These are phyloP conservation scores for Lepidochrysops patricia DNA, from an alignment of 2,888 invertebrate species.

Conservation along the genomic window DNA sequence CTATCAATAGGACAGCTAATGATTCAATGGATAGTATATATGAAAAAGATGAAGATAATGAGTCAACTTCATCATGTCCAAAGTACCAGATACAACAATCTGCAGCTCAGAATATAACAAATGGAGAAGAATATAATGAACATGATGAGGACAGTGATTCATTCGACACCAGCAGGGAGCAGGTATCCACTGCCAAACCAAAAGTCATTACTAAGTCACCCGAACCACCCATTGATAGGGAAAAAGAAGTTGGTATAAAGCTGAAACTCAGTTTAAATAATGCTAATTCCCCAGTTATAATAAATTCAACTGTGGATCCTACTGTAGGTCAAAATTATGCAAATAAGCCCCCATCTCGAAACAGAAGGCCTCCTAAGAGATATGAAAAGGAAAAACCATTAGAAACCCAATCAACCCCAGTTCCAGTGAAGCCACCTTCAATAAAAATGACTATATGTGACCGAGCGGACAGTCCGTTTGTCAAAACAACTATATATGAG, in stretches of 20 bases:
- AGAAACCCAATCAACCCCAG: conserved; percentile 28
- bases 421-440: conserved; percentile 45
- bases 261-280: conserved; percentile 64
- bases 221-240: conserved; percentile 37
- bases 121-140: conserved; percentile 54
- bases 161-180: conserved; percentile 37
- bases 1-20: conserved; percentile 42
- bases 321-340: conserved; percentile 51
- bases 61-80: conserved; percentile 34
- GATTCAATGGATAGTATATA: conserved; percentile 43
- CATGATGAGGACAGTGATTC: conserved; percentile 55
- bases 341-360: conserved; percentile 54
- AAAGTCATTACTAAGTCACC: conserved; percentile 34
- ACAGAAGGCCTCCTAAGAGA: conserved; percentile 59
- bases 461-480: conserved; percentile 65
- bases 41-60: conserved; percentile 42
- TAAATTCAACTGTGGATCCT: conserved; percentile 68
- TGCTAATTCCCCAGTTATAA: conserved; percentile 66
- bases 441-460: conserved; percentile 71
- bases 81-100: conserved; percentile 20
- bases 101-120: conserved; percentile 32
- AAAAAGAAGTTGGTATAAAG: conserved; percentile 63
- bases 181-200: conserved; percentile 28
- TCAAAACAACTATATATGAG: conserved; percentile 61
- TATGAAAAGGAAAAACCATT: conserved; percentile 45